Base-by-base conservation (phyloP, 2,797 vertebrate species). In the Manis pentadactyla region DNA sequence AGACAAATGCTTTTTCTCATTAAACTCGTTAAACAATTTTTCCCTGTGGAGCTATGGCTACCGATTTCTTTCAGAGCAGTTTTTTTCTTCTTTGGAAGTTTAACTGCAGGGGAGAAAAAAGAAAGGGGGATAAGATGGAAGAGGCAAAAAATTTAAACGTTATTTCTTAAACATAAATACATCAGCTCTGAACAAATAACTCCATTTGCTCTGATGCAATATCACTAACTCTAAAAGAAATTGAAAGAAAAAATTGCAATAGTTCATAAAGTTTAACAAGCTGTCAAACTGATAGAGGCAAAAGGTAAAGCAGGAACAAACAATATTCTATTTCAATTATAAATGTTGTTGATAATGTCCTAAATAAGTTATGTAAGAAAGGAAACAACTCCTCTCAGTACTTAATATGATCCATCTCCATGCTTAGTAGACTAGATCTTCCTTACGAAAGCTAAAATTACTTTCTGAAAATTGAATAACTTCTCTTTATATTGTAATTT, bases 71-170 rank as follows among this genome's bases (percentile, higher is more conserved):
- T 29, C 21, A 63, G 34, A 97, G 84, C 88, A 87, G 88, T 98
- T 92, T 96, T 88, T 97, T 96, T 97, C 79, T 98, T 92, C 87
- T 94, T 95, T 75, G 87, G 59, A 96, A 95, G 59, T 97, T 97
- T 96, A 98, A 96, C 93, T 97, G 57, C 69, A 96, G 59, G 93
- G 71, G 46, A 95, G 46, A 1, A 51, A 89, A 94, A 77, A 59
- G 63, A 71, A 66, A 19, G 12, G 2, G 27, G 55, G 49, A 71
- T 94, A 96, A 86, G 66, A 94, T 23, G 96, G 92, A 87, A 61
- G 89, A 97, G 85, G 78, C 87, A 75, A 96, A 93, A 88, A 71
- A n/a, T 82, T 66, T 84, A 88, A 90, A 61, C 51, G 27, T 46
- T 46, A 68, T 86, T 96, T 93, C 42, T 94, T 93, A 83, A 84